phyloP scores from a whole-genome alignment of 1,140 invertebrate species.

The Dinothrombium tinctorium region DNA sequence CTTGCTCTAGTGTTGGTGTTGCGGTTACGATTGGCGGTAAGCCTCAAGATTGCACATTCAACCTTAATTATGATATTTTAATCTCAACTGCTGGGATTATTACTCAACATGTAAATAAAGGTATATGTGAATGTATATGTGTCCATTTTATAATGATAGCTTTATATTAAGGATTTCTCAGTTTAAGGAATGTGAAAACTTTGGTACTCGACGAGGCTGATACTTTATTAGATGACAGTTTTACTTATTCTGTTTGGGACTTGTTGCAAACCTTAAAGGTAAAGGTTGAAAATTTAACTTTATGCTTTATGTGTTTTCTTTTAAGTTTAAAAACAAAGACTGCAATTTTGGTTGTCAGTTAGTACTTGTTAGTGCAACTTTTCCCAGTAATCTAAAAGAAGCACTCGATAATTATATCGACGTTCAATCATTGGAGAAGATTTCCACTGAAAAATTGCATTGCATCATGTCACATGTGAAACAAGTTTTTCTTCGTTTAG shows the following conservation, averaged over 20 bases:
- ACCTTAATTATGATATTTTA: conserved; percentile 44
- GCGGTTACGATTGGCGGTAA: conserved; percentile 40
- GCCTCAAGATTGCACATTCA: conserved; percentile 29
- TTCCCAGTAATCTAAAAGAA: conserved; percentile 37
- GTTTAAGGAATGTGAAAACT: conserved; percentile 36
- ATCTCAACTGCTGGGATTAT: conserved; percentile 49
- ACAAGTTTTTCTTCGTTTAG: conserved; percentile 6
- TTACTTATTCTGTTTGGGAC: conserved; percentile 37
- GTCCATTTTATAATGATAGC: conserved; percentile 3
- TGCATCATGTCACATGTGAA: conserved; percentile 8
- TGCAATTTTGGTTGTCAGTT: conserved; percentile 33
- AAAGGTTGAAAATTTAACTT: conserved; percentile 17
- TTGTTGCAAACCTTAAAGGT: conserved; percentile 46
- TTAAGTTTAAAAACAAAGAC: not conserved
- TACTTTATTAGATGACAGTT: conserved; percentile 66
- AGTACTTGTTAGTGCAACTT: conserved; percentile 56
- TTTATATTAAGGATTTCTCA: conserved; percentile 31
- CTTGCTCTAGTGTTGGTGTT: conserved; percentile 31
- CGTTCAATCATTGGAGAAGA: conserved; percentile 3
- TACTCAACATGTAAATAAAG: conserved; percentile 38
- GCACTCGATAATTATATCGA: conserved; percentile 6
- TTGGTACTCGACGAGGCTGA: conserved; percentile 82
- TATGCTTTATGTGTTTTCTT: not conserved
- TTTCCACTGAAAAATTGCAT: conserved; percentile 9
- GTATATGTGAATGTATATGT: conserved; percentile 1